Conservation (phyloP, 1,140 invertebrate species). For the Cecropterus lyciades region DNA sequence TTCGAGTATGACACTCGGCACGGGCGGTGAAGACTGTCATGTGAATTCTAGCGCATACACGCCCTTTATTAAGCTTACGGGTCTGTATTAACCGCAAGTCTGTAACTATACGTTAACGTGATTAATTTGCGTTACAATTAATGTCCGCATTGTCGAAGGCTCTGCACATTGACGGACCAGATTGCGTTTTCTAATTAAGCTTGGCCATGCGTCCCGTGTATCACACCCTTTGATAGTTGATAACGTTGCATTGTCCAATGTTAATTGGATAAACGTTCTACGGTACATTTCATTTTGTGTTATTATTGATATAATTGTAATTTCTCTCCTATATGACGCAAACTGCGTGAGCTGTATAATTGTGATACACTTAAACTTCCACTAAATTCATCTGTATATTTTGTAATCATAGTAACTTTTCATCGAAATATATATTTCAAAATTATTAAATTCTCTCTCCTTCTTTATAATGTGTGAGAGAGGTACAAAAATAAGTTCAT, state of each 20-base stretch:
- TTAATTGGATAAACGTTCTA: conserved; percentile 3
- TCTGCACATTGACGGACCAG: neutral
- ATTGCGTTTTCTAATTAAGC: conserved; percentile 1
- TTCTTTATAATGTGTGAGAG: too few species aligned
- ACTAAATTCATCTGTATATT: too few species aligned
- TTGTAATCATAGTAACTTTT: too few species aligned
- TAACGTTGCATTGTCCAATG: neutral
- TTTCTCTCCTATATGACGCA: neutral
- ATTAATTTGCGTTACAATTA: conserved; percentile 1
- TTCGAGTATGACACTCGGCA: conserved; percentile 1
- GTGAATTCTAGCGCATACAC: conserved; percentile 4
- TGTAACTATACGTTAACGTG: neutral
- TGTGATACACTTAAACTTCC: too few species aligned
- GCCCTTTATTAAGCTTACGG: conserved; percentile 2
- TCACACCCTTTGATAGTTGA: neutral
- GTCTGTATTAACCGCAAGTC: neutral
- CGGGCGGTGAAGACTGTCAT: conserved; percentile 13
- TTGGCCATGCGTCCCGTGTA: neutral
- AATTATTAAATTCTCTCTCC: too few species aligned
- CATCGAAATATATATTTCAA: too few species aligned
- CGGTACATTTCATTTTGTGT: neutral
- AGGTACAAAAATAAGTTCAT: too few species aligned
- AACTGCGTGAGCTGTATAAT: too few species aligned
- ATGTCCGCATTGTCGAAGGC: neutral
- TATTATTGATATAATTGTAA: neutral